Evolutionary conservation across 2,888 invertebrate species (phyloP).

Genomic region (Eilema caniola): DNA sequence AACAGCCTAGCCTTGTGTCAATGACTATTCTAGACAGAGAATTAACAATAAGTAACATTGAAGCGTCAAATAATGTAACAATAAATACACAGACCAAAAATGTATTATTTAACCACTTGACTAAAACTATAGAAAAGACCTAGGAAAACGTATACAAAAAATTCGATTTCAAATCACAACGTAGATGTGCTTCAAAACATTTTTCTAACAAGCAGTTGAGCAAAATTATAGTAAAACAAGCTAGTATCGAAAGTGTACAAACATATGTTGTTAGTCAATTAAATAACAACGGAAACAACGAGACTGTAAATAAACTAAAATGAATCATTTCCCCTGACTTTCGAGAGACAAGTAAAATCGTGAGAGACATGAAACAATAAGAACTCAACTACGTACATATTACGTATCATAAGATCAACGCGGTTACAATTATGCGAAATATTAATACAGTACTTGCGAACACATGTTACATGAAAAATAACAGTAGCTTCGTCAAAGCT

Average conservation of each 20-base stretch:
- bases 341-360: constrained; percentile 81
- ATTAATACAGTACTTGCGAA: constrained; percentile 39
- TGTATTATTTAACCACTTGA: neutral
- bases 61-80: neutral
- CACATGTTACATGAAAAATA: constrained; percentile 48
- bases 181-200: neutral
- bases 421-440: constrained; percentile 40
- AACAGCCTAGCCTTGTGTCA: too few relatives aligned
- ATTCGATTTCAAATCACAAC: too few relatives aligned
- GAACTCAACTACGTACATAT: constrained; percentile 46
- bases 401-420: constrained; percentile 48
- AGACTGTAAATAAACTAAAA: constrained; percentile 59
- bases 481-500: constrained; percentile 24
- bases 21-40: too few relatives aligned
- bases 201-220: constrained; percentile 6
- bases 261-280: constrained; percentile 49
- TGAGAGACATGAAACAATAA: constrained; percentile 76
- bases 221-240: constrained; percentile 16
- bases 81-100: neutral
- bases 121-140: neutral
- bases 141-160: neutral
- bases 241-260: constrained; percentile 47
- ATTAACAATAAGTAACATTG: too few relatives aligned
- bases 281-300: constrained; percentile 55
- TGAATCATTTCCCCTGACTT: constrained; percentile 76